Evolutionary conservation across 2,113 vertebrate species (phyloP).

Genomic region (Perca flavescens): DNA sequence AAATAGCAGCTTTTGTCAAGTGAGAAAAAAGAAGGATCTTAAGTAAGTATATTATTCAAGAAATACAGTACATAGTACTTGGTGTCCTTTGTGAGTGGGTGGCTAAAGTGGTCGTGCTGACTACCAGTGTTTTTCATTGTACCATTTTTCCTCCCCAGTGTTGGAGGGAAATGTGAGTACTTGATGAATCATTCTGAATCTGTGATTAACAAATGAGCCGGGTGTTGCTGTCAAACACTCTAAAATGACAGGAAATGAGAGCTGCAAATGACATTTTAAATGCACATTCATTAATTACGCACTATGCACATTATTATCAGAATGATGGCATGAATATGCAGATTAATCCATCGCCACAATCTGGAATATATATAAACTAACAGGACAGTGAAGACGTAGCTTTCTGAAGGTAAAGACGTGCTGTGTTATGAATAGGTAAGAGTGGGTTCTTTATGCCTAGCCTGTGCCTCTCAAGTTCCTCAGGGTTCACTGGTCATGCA

Average conservation of each 20-base stretch:
- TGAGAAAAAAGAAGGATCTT: not conserved
- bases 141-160: slow-evolving; percentile 45
- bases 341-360: not conserved
- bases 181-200: slow-evolving; percentile 70
- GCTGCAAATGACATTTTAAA: slow-evolving; percentile 26
- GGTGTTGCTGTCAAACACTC: slow-evolving; percentile 54
- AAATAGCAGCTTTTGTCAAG: not conserved
- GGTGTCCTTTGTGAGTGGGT: slow-evolving; percentile 48
- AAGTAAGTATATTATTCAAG: slow-evolving; percentile 13
- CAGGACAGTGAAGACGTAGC: not conserved
- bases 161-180: slow-evolving; percentile 58
- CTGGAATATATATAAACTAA: not conserved
- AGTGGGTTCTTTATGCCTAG: slow-evolving; percentile 28
- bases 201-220: slow-evolving; percentile 64
- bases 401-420: slow-evolving; percentile 14
- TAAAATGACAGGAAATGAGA: slow-evolving; percentile 40
- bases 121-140: no score
- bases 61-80: slow-evolving; percentile 3
- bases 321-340: not conserved
- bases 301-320: not conserved
- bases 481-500: slow-evolving; percentile 61
- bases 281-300: not conserved
- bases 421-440: slow-evolving; percentile 42
- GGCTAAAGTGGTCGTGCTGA: slow-evolving; percentile 55
- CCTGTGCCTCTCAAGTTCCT: slow-evolving; percentile 58